These are phyloP conservation scores for Camponotus vicinus DNA, from an alignment of 1,140 invertebrate species.

Conservation along the genomic window DNA sequence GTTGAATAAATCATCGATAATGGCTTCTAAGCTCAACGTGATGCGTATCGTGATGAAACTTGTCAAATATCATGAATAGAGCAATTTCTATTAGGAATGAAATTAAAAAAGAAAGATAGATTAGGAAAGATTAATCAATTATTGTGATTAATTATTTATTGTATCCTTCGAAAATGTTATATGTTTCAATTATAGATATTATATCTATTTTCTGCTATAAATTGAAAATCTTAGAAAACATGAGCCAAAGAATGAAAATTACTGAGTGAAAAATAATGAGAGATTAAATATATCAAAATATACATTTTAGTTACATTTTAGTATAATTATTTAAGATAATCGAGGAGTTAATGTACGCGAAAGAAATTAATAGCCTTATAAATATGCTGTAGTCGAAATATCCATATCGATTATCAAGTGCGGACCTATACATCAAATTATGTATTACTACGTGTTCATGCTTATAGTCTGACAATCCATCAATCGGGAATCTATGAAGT, in stretches of 20 bases:
- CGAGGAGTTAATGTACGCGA: constrained; percentile 14
- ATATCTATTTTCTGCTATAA: neutral
- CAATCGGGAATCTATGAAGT: constrained; percentile 21
- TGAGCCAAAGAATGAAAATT: neutral
- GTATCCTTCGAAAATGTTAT: neutral
- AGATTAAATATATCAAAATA: neutral
- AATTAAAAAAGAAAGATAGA: neutral
- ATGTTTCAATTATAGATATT: neutral
- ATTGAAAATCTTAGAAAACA: neutral
- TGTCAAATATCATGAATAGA: neutral
- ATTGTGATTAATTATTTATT: too few species aligned
- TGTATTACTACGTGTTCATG: constrained; percentile 29
- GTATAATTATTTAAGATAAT: neutral
- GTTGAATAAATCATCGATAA: constrained; percentile 14
- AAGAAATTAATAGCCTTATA: neutral
- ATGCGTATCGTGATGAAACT: neutral
- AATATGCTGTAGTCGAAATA: constrained; percentile 8
- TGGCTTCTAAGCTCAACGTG: neutral
- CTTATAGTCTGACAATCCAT: constrained; percentile 9
- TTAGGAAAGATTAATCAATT: neutral
- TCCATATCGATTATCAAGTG: constrained; percentile 28
- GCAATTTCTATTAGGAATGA: neutral
- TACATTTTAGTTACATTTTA: neutral
- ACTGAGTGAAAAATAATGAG: neutral
- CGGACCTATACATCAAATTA: constrained; percentile 42